A percentile compares a stretch with the other conserved stretches of the same genome.
phyloP scores from a whole-genome alignment of 2,113 vertebrate species.

The Megatriorchis doriae region DNA sequence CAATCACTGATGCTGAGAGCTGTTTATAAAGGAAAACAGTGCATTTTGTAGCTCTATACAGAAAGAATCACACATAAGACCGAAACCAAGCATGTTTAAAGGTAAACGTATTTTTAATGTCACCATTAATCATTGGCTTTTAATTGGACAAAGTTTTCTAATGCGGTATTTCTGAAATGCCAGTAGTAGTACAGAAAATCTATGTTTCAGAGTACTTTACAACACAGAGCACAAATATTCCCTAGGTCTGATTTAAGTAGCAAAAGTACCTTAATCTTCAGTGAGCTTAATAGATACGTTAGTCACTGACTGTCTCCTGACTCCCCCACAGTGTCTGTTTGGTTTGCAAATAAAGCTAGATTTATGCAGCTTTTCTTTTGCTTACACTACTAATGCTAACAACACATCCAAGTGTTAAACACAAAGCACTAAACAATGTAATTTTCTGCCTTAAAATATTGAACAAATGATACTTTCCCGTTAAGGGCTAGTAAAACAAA shows the following conservation, averaged over 20 bases:
- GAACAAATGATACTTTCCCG: slow-evolving; percentile 46
- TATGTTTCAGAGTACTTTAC: not conserved
- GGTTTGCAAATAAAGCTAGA: slow-evolving; percentile 57
- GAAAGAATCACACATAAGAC: not conserved
- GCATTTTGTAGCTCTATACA: not conserved
- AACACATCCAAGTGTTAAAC: not conserved
- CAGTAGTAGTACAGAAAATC: not conserved
- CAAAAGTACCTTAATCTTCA: slow-evolving; percentile 36
- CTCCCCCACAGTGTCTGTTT: slow-evolving; percentile 21
- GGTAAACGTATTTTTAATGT: slow-evolving; percentile 60
- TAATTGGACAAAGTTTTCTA: slow-evolving; percentile 60
- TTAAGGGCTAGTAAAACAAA: slow-evolving; percentile 62
- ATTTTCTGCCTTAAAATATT: slow-evolving; percentile 77
- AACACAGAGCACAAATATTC: slow-evolving; percentile 22
- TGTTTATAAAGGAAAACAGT: not conserved
- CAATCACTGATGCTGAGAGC: not conserved
- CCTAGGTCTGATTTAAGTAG: slow-evolving; percentile 4
- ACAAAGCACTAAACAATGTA: slow-evolving; percentile 36
- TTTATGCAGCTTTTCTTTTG: slow-evolving; percentile 21
- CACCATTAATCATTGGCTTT: slow-evolving; percentile 42
- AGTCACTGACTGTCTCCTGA: slow-evolving; percentile 14
- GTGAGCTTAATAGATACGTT: not conserved
- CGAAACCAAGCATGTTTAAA: slow-evolving; percentile 42
- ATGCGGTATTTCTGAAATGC: slow-evolving; percentile 33
- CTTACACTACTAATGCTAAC: not conserved